A percentile compares a stretch with the other conserved stretches of the same genome.
These are phyloP conservation scores for Nycticebus coucang DNA, from an alignment of 2,113 vertebrate genomes.

Conservation along the genomic window DNA sequence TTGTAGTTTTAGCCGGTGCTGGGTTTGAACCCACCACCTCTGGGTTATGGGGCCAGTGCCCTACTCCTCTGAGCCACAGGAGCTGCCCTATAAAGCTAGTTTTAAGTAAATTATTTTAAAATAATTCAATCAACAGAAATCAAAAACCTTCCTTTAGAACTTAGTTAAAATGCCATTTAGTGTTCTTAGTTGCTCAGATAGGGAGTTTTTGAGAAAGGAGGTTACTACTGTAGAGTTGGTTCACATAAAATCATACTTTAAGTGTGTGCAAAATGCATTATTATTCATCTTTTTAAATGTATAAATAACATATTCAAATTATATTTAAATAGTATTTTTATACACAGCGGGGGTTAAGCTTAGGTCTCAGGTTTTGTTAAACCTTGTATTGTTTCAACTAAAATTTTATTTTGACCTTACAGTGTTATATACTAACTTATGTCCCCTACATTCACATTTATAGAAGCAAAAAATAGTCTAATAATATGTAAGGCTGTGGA, in stretches of 20 bases:
- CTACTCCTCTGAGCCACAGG: no score
- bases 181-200: conserved; percentile 40
- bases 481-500: conserved; percentile 29
- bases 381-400: not conserved
- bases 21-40: no score
- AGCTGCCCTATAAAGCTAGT: not conserved
- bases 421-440: conserved; percentile 31
- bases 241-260: conserved; percentile 24
- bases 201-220: conserved; percentile 18
- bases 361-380: not conserved
- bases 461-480: conserved; percentile 3
- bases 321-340: not conserved
- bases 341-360: not conserved
- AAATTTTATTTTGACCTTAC: conserved; percentile 22
- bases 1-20: no score
- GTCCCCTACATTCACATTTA: not conserved
- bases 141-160: not conserved
- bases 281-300: not conserved
- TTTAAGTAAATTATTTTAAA: conserved; percentile 23
- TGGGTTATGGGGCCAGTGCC: no score
- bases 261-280: not conserved
- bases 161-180: conserved; percentile 37
- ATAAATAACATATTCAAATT: not conserved
- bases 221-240: conserved; percentile 8
- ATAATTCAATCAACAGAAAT: conserved; percentile 11